Percentiles rank a stretch among this genome's conserved stretches.
These are phyloP conservation scores for Hypocryptadius cinnamomeus DNA, from an alignment of 2,113 vertebrate genomes.

Conservation along the genomic window DNA sequence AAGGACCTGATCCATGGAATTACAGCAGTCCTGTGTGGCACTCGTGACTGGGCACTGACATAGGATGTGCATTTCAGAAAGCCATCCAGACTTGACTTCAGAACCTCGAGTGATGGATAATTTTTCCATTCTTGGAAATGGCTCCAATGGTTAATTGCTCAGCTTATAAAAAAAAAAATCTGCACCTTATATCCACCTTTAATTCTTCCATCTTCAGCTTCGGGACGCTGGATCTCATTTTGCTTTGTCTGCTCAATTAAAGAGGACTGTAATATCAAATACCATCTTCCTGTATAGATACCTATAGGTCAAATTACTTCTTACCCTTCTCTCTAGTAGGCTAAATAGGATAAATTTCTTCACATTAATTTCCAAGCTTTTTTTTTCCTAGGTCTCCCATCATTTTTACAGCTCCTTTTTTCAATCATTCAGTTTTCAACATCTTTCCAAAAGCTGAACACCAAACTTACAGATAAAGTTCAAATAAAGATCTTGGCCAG, in stretches of 20 bases:
- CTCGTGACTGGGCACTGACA: background rate
- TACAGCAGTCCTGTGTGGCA: accelerated
- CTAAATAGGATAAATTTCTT: background rate
- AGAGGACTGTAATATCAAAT: constrained; percentile 25
- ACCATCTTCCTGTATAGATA: background rate
- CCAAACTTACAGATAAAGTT: background rate
- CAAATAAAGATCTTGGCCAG: background rate
- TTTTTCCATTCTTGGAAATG: constrained; percentile 47
- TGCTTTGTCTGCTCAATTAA: constrained; percentile 42
- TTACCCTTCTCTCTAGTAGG: background rate
- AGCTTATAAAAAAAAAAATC: background rate
- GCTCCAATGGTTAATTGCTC: constrained; percentile 42
- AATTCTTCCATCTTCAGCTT: constrained; percentile 17
- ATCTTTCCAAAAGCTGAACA: background rate
- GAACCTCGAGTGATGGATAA: constrained; percentile 3
- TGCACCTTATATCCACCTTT: constrained; percentile 16
- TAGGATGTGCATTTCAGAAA: constrained; percentile 10
- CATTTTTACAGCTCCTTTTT: background rate
- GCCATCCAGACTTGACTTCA: constrained; percentile 2
- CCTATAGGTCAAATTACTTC: constrained; percentile 19
- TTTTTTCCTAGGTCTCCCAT: background rate
- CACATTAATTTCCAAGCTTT: background rate
- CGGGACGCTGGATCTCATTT: constrained; percentile 8
- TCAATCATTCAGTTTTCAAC: background rate
- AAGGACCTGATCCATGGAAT: constrained; percentile 4